A percentile compares a stretch with the other conserved stretches of the same genome.
These are phyloP conservation scores for Nothura maculosa DNA, from an alignment of 2,797 vertebrate species.

Conservation along the genomic window DNA sequence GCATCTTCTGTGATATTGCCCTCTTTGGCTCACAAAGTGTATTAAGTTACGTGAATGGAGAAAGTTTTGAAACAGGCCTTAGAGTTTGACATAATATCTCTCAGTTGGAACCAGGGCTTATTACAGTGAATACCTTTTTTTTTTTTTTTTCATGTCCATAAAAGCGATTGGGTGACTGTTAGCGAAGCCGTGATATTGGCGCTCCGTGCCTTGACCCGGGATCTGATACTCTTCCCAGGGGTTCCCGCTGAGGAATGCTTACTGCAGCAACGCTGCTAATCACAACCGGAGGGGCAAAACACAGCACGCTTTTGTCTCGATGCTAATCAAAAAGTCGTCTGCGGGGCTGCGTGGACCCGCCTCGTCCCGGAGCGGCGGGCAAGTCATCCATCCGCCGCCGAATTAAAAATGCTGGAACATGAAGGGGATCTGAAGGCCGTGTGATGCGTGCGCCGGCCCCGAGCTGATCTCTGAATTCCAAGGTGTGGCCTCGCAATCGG, in stretches of 20 bases:
- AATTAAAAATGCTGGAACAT: conserved; percentile 73
- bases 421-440: conserved; percentile 78
- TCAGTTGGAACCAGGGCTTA: conserved; percentile 74
- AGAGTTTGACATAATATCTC: conserved; percentile 78
- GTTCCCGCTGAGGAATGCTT: conserved; percentile 76
- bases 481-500: conserved; percentile 80
- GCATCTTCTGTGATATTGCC: conserved; percentile 68
- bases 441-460: conserved; percentile 73
- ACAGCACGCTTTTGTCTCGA: conserved; percentile 76
- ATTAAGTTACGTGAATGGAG: conserved; percentile 75
- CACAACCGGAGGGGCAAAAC: conserved; percentile 77
- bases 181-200: conserved; percentile 76
- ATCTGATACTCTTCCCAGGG: conserved; percentile 74
- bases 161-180: conserved; percentile 83
- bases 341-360: conserved; percentile 68
- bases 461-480: conserved; percentile 78
- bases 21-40: conserved; percentile 68
- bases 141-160: conserved; percentile 51
- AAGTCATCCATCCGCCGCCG: conserved; percentile 73
- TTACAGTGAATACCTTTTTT: conserved; percentile 71
- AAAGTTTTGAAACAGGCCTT: conserved; percentile 77
- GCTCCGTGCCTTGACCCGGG: conserved; percentile 78
- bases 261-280: conserved; percentile 82
- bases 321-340: conserved; percentile 84
- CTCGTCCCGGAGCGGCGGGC: conserved; percentile 69